A percentile compares a stretch with the other conserved stretches of the same genome.
These are phyloP conservation scores for Protosalanx chinensis DNA, from an alignment of 2,797 vertebrate species.

Conservation along the genomic window DNA sequence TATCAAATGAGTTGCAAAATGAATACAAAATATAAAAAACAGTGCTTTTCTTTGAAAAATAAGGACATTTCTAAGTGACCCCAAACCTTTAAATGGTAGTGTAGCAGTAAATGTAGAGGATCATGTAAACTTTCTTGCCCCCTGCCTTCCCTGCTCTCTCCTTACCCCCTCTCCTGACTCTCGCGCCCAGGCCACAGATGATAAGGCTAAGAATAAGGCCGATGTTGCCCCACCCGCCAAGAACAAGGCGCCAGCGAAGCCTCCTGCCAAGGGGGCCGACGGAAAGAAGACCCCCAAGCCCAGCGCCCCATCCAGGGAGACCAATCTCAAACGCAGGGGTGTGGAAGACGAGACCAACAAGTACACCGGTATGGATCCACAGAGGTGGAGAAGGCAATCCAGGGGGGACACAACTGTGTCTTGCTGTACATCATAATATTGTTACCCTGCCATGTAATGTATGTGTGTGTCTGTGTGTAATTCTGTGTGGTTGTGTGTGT, in stretches of 20 bases:
- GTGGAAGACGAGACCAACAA: constrained; percentile 62
- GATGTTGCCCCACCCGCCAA: constrained; percentile 39
- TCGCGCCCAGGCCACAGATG: constrained; percentile 60
- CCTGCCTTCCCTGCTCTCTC: too few relatives aligned
- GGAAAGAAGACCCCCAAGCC: constrained; percentile 56
- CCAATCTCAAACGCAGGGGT: constrained; percentile 76
- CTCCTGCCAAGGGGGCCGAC: constrained; percentile 68
- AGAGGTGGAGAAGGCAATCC: not conserved
- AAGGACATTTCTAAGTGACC: too few relatives aligned
- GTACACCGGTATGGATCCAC: constrained; percentile 72
- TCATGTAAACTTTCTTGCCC: not conserved
- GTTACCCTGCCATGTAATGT: not conserved
- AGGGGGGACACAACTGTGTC: not conserved
- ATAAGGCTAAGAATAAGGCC: constrained; percentile 41
- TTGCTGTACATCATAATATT: not conserved
- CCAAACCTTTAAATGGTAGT: too few relatives aligned
- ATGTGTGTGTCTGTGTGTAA: not conserved
- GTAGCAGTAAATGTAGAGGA: too few relatives aligned
- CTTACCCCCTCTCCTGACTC: not conserved
- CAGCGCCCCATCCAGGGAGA: constrained; percentile 58
- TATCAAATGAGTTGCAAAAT: too few relatives aligned
- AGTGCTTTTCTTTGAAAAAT: too few relatives aligned
- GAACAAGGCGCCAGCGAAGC: constrained; percentile 61
- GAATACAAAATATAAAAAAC: too few relatives aligned
- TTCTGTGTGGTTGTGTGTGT: not conserved